Conservation (phyloP, 1,140 invertebrate genomes). For the Lycorma delicatula region DNA sequence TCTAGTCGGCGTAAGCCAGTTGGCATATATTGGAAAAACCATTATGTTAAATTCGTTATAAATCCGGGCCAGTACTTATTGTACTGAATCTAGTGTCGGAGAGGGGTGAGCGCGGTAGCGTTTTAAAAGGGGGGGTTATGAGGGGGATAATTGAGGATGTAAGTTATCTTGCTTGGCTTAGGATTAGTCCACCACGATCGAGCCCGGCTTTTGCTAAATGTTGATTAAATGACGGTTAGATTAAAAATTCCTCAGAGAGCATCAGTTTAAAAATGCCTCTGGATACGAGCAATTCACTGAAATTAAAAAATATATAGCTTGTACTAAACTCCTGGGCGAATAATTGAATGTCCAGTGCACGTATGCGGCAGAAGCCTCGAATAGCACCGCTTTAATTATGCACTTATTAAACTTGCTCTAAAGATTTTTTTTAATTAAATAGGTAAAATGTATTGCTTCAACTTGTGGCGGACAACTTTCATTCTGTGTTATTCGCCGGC, state of each 20-base stretch:
- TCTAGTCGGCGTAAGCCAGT: too few relatives aligned
- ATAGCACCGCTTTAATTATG: neutral
- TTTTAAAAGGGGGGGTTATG: neutral
- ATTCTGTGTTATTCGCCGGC: too few relatives aligned
- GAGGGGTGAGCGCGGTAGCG: too few relatives aligned
- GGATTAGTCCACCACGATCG: too few relatives aligned
- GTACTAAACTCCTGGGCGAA: neutral
- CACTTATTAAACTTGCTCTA: neutral
- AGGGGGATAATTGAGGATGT: neutral
- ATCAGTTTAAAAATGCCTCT: constrained; percentile 1
- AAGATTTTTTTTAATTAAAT: constrained; percentile 1
- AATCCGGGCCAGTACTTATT: too few relatives aligned
- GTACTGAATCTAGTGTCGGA: too few relatives aligned
- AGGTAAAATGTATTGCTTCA: too few relatives aligned
- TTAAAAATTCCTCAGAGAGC: constrained; percentile 19
- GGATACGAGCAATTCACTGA: constrained; percentile 7
- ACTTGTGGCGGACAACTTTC: too few relatives aligned
- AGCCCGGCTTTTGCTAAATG: constrained; percentile 13
- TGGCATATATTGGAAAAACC: too few relatives aligned
- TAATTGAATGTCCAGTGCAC: constrained; percentile 1
- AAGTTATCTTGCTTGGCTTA: constrained; percentile 1
- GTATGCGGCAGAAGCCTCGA: neutral
- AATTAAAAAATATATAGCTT: constrained; percentile 18
- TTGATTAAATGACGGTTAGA: constrained; percentile 25
- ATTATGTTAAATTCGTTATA: too few relatives aligned